phyloP scores from a whole-genome alignment of 2,888 invertebrate species.

The Masnerella sp. region DNA sequence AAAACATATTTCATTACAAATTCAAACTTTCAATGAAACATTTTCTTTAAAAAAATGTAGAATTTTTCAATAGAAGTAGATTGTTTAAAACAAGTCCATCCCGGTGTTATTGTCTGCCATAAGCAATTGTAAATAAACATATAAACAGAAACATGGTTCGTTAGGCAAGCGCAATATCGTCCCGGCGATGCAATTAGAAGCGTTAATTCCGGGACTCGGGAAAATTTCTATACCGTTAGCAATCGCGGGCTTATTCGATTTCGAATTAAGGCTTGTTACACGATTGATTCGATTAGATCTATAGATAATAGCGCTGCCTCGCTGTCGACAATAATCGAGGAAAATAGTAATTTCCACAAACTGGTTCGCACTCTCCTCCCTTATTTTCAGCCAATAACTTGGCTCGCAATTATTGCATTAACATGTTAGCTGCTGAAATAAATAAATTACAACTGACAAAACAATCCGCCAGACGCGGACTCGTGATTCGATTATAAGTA shows the following conservation, averaged over 20 bases:
- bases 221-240: constrained; percentile 67
- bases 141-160: constrained; percentile 44
- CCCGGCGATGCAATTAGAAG: constrained; percentile 63
- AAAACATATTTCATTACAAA: too few relatives aligned
- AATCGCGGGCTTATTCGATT: constrained; percentile 63
- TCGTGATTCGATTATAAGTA: constrained; percentile 18
- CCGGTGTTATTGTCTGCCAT: too few relatives aligned
- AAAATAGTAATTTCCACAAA: constrained; percentile 60
- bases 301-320: constrained; percentile 63
- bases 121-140: constrained; percentile 37
- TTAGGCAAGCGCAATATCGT: constrained; percentile 45
- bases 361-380: constrained; percentile 50
- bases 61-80: too few relatives aligned
- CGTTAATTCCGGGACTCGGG: constrained; percentile 56
- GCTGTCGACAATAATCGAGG: constrained; percentile 63
- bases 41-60: too few relatives aligned
- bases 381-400: constrained; percentile 30
- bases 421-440: constrained; percentile 22
- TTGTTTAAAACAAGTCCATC: too few relatives aligned
- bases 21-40: too few relatives aligned
- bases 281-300: constrained; percentile 68
- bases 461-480: neutral
- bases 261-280: constrained; percentile 66
- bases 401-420: constrained; percentile 38
- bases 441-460: constrained; percentile 30